Conservation (phyloP, 2,797 vertebrate genomes). For the Molossus alvarezi region DNA sequence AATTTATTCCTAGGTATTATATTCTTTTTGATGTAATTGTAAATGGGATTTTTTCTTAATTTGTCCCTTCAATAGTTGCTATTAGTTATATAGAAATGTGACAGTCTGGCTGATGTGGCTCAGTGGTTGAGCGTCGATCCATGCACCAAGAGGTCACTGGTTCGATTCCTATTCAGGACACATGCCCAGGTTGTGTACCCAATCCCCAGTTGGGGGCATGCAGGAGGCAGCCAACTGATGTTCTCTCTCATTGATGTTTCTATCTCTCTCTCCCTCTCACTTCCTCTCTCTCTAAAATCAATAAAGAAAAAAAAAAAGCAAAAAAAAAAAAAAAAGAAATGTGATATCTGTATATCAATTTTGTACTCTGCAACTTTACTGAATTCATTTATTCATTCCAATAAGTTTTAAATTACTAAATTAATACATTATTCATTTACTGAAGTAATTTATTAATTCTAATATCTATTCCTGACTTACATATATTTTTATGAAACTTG, state of each 20-base stretch:
- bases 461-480: not conserved
- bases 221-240: too few relatives aligned
- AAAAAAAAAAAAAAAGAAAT: not conserved
- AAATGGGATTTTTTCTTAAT: not conserved
- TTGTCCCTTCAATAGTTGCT: not conserved
- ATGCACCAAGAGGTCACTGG: too few relatives aligned
- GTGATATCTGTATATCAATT: not conserved
- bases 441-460: not conserved
- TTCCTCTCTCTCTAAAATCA: too few relatives aligned
- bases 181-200: too few relatives aligned
- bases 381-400: constrained; percentile 5
- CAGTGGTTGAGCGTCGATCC: not conserved
- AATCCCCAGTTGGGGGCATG: too few relatives aligned
- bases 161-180: too few relatives aligned
- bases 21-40: not conserved
- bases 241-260: too few relatives aligned
- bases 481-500: not conserved
- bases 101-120: not conserved
- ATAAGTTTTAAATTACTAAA: not conserved
- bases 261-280: too few relatives aligned
- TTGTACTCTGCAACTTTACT: not conserved
- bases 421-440: not conserved
- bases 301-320: not conserved
- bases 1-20: not conserved
- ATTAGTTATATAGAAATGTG: not conserved